Evolutionary conservation across 2,888 invertebrate genomes (phyloP).

Genomic region (Philaethria dido): DNA sequence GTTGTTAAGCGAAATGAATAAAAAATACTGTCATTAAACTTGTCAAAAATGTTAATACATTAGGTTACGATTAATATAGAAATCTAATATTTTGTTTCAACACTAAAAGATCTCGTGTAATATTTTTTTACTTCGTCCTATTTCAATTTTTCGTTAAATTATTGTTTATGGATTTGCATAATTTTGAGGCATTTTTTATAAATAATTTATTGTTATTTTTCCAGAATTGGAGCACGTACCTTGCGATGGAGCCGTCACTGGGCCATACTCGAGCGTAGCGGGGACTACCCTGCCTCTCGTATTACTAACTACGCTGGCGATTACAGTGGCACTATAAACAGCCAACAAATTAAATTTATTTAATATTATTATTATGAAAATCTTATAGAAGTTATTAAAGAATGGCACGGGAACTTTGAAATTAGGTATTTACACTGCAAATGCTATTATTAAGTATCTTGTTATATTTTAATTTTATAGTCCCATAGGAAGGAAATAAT

Average conservation of each 20-base stretch:
- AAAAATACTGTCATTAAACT: too few species aligned
- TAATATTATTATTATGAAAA: constrained; percentile 15
- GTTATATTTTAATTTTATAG: constrained; percentile 12
- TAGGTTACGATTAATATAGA: too few species aligned
- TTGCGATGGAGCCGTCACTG: constrained; percentile 79
- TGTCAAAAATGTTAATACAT: too few species aligned
- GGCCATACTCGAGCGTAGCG: constrained; percentile 78
- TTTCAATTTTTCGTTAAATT: too few species aligned
- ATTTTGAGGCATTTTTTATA: neutral
- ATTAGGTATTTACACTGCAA: constrained; percentile 27
- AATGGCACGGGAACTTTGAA: constrained; percentile 36
- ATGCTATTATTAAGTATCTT: constrained; percentile 19
- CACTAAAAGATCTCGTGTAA: too few species aligned
- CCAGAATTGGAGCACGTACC: constrained; percentile 77
- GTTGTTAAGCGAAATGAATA: too few species aligned
- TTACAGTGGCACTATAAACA: constrained; percentile 73
- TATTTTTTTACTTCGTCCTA: too few species aligned
- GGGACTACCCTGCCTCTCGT: constrained; percentile 72
- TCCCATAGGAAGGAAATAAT: constrained; percentile 22
- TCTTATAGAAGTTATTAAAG: constrained; percentile 20
- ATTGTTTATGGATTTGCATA: too few species aligned
- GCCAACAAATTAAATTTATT: constrained; percentile 11
- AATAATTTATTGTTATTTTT: constrained; percentile 45
- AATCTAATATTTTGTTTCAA: too few species aligned
- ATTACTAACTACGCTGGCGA: constrained; percentile 72